Percentiles rank a stretch among this genome's conserved stretches.
Conservation (phyloP, 2,797 vertebrate species). For the Micromesistius poutassou region DNA sequence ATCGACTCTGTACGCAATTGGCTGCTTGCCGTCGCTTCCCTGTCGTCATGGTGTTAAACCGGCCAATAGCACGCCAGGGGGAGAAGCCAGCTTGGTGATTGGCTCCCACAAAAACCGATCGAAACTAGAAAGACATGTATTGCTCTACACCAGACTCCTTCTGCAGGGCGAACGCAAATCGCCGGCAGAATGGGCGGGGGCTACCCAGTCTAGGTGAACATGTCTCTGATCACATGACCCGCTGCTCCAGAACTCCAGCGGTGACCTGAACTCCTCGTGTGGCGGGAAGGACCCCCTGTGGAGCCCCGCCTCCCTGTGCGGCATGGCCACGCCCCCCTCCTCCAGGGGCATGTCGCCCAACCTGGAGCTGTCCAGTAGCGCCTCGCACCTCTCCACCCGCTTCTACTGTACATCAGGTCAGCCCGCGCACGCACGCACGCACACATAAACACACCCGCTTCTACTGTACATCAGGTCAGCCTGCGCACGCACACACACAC, state of each 20-base stretch:
- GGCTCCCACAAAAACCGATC: too few species aligned
- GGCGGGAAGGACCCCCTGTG: constrained; percentile 83
- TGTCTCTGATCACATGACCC: background rate
- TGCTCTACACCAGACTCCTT: too few species aligned
- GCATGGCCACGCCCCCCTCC: constrained; percentile 93
- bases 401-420: constrained; percentile 79
- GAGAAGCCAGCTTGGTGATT: too few species aligned
- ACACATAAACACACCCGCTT: background rate
- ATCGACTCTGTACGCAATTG: too few species aligned
- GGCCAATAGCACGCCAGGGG: too few species aligned
- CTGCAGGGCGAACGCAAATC: too few species aligned
- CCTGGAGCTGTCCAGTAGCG: constrained; percentile 80
- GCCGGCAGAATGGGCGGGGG: too few species aligned
- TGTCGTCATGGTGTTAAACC: too few species aligned
- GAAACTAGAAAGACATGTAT: too few species aligned
- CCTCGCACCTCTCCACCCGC: constrained; percentile 84
- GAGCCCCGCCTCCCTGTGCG: constrained; percentile 92
- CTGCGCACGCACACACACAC: background rate
- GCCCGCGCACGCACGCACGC: background rate
- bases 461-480: too few species aligned
- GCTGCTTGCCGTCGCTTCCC: too few species aligned
- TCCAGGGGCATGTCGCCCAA: constrained; percentile 87
- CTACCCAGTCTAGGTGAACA: too few species aligned
- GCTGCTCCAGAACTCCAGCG: constrained; percentile 67
- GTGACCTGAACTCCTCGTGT: constrained; percentile 71